Base-by-base conservation (phyloP, 2,888 invertebrate species). In the Heliothis peltigera region DNA sequence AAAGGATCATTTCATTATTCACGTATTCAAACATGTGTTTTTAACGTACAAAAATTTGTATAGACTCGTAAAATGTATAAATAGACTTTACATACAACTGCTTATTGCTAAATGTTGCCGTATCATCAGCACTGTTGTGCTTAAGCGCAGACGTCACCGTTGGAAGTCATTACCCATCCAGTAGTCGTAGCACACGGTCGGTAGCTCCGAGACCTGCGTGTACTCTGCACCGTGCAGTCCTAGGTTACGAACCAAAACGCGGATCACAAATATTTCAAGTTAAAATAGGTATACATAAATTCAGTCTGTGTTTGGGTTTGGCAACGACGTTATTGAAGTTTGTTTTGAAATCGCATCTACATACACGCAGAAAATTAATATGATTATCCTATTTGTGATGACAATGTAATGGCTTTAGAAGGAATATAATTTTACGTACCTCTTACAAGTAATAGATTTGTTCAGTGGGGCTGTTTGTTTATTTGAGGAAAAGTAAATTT, bases 61-160 rank as follows among this genome's bases (percentile, higher is more conserved):
- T 94, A 95, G 92, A 94, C 90, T 94, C 93, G 92, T 94, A 94
- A 93, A 95, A 92, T 94, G 91, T 95, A 94, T 94, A 94, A 94
- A 94, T 94, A 94, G 92, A 93, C 89, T 92, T 93, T 94, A 92
- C 91, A 93, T 93, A 93, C 92, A 92, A 92, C 91, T 92, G 94
- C 93, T 94, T 94, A 95, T 94, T 93, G 93, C 93, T 94, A 94
- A 91, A 91, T 89, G 90, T 93, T 91, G 89, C 91, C 86, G 81
- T 87, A 79, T 85, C 77, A 79, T 83, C 79, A 84, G 87, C 89
- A 87, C 84, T 67, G 81, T 42, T 51, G 83, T 81, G 80, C 81
- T 66, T 68, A 70, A 71, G 76, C 79, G 81, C 78, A 72, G 79
- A 68, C 74, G 76, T 73, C 66, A 77, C 78, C 64, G 75, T 75